Evolutionary conservation across 2,113 vertebrate genomes (phyloP), one percentile per base, ranked within the genome.

Genomic region (Tenrec ecaudatus): DNA sequence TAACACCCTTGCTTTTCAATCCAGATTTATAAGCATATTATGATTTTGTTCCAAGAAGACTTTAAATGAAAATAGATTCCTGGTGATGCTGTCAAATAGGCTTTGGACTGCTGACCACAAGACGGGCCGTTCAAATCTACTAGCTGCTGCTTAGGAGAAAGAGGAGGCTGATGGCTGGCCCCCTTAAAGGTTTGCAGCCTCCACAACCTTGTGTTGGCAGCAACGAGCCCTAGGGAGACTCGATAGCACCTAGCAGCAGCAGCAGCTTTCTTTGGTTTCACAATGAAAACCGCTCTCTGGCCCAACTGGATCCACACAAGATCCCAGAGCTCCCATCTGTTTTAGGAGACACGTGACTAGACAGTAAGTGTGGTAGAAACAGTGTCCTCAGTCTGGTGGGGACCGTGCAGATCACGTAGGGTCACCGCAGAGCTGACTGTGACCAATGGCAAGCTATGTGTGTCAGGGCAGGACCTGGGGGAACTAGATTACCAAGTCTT

Each of bases 371-470:
- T 17, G 12, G 22, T 2, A 22, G 75, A 57, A 29, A 25, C 10
- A 0, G 86, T 43, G n/a, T 36, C 25, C 73, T 75, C 57, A 1
- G 60, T 15, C n/a, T 36, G 15, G 33, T 14, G 10, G n/a, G 31
- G 6, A 2, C 6, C 20, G 22, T 23, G 25, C 31, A 2, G 29
- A 47, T 9, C 16, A 0, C 40, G 0, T 7, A 36, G 60, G 60
- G 3, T 62, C 22, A 23, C 16, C 22, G 10, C 60, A 62, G 47
- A 53, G 12, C 68, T 16, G 31, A n/a, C 33, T 7, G 25, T 71
- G 69, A 33, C 69, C 31, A 11, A 31, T 31, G 29, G 25, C 8
- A 11, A 68, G 11, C 69, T 14, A 5, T n/a, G 29, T 15, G 66
- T n/a, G 29, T 6, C 66, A 69, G 29, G 6, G 12, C 31, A 69